Evolutionary conservation across 2,888 invertebrate species (phyloP).

Genomic region (Lasiommata megera): DNA sequence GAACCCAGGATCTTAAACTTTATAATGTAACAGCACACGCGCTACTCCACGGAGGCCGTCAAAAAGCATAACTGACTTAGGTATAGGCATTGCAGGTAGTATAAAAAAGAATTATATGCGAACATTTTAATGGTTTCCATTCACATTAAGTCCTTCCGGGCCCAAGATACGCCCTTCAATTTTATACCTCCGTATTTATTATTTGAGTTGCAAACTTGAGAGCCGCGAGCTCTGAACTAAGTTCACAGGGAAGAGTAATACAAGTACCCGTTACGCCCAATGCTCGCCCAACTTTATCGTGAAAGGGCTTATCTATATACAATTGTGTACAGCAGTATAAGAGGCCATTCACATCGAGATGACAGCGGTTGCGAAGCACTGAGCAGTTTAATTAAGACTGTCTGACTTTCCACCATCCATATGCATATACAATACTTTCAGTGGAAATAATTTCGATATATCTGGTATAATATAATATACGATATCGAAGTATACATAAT

Average conservation of each 20-base stretch:
- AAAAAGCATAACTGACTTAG: too few species aligned
- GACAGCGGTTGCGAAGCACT: neutral
- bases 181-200: slow-evolving; percentile 54
- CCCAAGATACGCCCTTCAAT: slow-evolving; percentile 33
- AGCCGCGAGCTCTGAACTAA: slow-evolving; percentile 46
- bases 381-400: neutral
- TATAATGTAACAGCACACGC: too few species aligned
- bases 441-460: too few species aligned
- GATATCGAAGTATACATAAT: too few species aligned
- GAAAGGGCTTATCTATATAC: slow-evolving; percentile 11
- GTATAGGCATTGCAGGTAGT: too few species aligned
- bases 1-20: too few species aligned
- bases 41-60: too few species aligned
- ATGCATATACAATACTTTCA: too few species aligned
- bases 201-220: slow-evolving; percentile 67
- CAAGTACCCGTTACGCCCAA: slow-evolving; percentile 30
- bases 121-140: neutral
- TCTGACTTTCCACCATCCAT: too few species aligned
- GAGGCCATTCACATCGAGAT: neutral
- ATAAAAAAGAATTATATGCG: too few species aligned
- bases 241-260: slow-evolving; percentile 21
- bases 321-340: neutral
- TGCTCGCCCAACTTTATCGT: slow-evolving; percentile 28
- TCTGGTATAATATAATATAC: too few species aligned
- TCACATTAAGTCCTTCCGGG: neutral